phyloP scores from a whole-genome alignment of 2,888 invertebrate genomes.

The Spialia ferax region DNA sequence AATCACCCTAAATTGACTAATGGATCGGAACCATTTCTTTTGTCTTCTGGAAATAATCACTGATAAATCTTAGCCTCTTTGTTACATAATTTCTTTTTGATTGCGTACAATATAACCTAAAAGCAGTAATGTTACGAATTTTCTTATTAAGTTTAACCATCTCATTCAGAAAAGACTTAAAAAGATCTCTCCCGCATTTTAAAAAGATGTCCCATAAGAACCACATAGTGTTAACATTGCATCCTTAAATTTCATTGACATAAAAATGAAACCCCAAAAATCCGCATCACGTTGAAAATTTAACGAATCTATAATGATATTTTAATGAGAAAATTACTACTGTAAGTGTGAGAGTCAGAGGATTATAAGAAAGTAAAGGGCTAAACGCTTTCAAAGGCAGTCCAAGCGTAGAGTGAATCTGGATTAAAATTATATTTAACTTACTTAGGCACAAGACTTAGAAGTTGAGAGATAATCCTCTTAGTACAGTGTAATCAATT shows the following conservation, averaged over 20 bases:
- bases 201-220: too few relatives aligned
- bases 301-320: too few relatives aligned
- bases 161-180: too few relatives aligned
- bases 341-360: not conserved
- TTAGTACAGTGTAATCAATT: not conserved
- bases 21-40: not conserved
- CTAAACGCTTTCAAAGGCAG: not conserved
- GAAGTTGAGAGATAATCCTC: not conserved
- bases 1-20: not conserved
- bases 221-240: not conserved
- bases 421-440: not conserved
- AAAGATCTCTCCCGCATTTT: too few relatives aligned
- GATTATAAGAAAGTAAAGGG: slow-evolving; percentile 1
- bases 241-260: not conserved
- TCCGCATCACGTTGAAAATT: too few relatives aligned
- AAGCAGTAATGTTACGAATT: too few relatives aligned
- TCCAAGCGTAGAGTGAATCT: not conserved
- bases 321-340: not conserved
- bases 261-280: not conserved
- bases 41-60: not conserved
- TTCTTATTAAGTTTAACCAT: too few relatives aligned
- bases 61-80: not conserved
- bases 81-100: not conserved
- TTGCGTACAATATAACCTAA: too few relatives aligned
- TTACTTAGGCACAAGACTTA: not conserved